Evolutionary conservation across 2,888 invertebrate genomes (phyloP).

Genomic region (Furcula furcula): DNA sequence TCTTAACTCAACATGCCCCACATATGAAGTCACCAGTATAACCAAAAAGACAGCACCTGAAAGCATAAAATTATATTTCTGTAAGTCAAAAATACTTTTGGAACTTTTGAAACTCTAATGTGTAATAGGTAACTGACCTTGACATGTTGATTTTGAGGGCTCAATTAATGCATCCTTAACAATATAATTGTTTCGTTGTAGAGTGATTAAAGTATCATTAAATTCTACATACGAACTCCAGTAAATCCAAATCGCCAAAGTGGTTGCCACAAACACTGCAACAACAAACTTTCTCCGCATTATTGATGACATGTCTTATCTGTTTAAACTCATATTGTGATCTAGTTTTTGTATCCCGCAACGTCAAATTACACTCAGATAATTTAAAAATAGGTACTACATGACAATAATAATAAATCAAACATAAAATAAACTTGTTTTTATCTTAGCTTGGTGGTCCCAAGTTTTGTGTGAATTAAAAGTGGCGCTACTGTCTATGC

Average conservation of each 20-base stretch:
- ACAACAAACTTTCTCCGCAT: conserved; percentile 21
- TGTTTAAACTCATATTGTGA: no score
- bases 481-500: no score
- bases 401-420: no score
- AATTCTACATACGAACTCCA: conserved; percentile 47
- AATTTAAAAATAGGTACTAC: no score
- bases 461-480: no score
- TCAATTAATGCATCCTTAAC: conserved; percentile 34
- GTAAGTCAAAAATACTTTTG: not conserved
- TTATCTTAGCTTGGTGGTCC: no score
- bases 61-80: conserved; percentile 16
- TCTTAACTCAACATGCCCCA: conserved; percentile 86
- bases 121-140: conserved; percentile 43
- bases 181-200: conserved; percentile 35
- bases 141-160: conserved; percentile 40
- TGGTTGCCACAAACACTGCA: conserved; percentile 30
- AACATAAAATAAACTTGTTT: no score
- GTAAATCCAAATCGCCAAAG: conserved; percentile 52
- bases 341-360: no score
- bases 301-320: not conserved
- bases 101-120: no score
- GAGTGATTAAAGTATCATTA: conserved; percentile 34
- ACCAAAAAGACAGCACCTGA: conserved; percentile 51
- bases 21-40: conserved; percentile 89
- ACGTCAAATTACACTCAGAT: no score